Conservation (phyloP, 1,140 invertebrate genomes). For the Hyphantria cunea region DNA sequence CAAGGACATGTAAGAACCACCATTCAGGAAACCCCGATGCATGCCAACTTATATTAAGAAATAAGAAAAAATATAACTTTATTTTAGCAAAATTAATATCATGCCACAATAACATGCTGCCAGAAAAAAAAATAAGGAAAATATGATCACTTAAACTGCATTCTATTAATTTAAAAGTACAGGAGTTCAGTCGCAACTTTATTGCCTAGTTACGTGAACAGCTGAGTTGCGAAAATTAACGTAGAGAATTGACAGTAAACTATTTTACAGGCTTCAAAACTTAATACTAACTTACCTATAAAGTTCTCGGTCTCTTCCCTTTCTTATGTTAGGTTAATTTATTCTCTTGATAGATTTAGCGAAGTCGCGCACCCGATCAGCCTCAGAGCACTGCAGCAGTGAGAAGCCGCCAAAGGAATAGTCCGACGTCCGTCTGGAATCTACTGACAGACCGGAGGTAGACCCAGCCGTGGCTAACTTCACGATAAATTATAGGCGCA, state of each 20-base stretch:
- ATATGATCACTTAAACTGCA: not conserved
- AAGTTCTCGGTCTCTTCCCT: constrained; percentile 7
- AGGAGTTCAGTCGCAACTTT: constrained; percentile 16
- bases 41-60: constrained; percentile 58
- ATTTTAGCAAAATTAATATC: constrained; percentile 20
- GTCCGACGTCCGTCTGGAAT: constrained; percentile 6
- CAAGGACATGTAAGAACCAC: constrained; percentile 49
- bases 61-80: constrained; percentile 40
- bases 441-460: constrained; percentile 4
- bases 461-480: constrained; percentile 52
- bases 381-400: constrained; percentile 9
- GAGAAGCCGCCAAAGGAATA: constrained; percentile 25
- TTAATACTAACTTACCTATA: constrained; percentile 30
- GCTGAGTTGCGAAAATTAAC: constrained; percentile 30
- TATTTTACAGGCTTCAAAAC: constrained; percentile 2
- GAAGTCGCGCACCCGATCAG: constrained; percentile 6
- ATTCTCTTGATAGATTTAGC: not conserved
- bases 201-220: constrained; percentile 38
- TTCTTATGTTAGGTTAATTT: not conserved
- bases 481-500: constrained; percentile 52
- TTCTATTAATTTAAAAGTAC: constrained; percentile 9
- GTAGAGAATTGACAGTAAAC: constrained; percentile 2
- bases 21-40: constrained; percentile 51
- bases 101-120: constrained; percentile 28
- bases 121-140: constrained; percentile 1